These are phyloP conservation scores for Ceuthmochares aereus DNA, from an alignment of 2,113 vertebrate species.

Conservation along the genomic window DNA sequence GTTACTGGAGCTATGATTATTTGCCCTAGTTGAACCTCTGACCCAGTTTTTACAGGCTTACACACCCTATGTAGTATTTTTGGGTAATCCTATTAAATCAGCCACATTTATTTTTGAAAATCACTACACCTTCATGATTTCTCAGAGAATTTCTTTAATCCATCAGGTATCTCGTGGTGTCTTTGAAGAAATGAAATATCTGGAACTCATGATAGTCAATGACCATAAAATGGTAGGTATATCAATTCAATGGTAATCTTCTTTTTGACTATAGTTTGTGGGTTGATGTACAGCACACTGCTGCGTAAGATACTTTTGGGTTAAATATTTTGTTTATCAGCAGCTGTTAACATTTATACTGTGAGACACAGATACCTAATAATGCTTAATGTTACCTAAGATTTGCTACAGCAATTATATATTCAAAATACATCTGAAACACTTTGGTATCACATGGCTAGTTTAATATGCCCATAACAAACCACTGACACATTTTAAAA, in stretches of 20 bases:
- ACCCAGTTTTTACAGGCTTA: not conserved
- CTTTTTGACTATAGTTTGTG: not conserved
- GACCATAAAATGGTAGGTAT: conserved; percentile 93
- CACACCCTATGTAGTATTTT: not conserved
- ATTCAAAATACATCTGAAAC: not conserved
- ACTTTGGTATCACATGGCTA: not conserved
- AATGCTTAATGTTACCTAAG: not conserved
- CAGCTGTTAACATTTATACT: not conserved
- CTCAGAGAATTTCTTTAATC: conserved; percentile 53
- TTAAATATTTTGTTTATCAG: not conserved
- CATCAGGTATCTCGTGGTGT: conserved; percentile 86
- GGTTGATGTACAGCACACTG: not conserved
- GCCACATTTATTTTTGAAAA: not conserved
- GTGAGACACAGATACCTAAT: not conserved
- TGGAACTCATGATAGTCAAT: conserved; percentile 97
- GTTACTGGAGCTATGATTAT: not conserved
- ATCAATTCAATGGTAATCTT: not conserved
- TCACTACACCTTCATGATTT: not conserved
- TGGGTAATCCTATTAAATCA: not conserved
- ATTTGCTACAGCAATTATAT: not conserved
- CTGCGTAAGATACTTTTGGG: not conserved
- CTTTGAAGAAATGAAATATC: conserved; percentile 97
- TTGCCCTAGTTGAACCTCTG: not conserved
- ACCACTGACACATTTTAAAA: not conserved
- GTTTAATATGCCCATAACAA: not conserved